These are phyloP conservation scores for Battus philenor DNA, from an alignment of 1,140 invertebrate genomes.

Conservation along the genomic window DNA sequence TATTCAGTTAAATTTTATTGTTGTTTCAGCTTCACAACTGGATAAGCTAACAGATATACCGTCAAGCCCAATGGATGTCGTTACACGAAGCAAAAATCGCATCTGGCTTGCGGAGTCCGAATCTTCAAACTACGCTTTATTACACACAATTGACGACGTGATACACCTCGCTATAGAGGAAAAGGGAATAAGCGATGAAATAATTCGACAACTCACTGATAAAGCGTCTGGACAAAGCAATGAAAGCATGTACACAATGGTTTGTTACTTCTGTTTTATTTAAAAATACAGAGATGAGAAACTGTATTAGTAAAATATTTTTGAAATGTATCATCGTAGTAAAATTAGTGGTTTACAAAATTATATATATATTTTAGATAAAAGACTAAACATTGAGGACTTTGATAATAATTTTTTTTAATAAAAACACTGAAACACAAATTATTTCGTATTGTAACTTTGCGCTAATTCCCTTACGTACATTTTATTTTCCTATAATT, in stretches of 20 bases:
- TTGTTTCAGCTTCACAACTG: neutral
- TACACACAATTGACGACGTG: slow-evolving; percentile 13
- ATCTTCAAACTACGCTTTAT: slow-evolving; percentile 1
- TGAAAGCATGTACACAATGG: slow-evolving; percentile 13
- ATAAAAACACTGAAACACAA: too few relatives aligned
- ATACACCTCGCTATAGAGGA: slow-evolving; percentile 14
- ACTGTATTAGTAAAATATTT: too few relatives aligned
- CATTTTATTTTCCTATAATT: too few relatives aligned
- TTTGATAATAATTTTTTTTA: too few relatives aligned
- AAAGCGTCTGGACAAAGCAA: slow-evolving; percentile 3
- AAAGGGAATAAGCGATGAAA: slow-evolving; percentile 10
- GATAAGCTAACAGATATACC: slow-evolving; percentile 1
- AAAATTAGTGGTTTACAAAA: too few relatives aligned
- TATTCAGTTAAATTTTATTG: neutral
- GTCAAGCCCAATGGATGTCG: slow-evolving; percentile 3
- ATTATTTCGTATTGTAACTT: too few relatives aligned
- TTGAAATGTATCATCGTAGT: too few relatives aligned
- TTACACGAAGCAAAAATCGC: slow-evolving; percentile 5
- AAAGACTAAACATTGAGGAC: too few relatives aligned
- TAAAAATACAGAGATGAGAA: neutral
- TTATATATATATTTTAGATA: too few relatives aligned
- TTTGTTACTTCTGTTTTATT: slow-evolving; percentile 11
- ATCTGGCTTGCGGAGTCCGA: slow-evolving; percentile 6
- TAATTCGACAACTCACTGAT: slow-evolving; percentile 3
- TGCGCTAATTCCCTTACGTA: too few relatives aligned